Evolutionary conservation across 2,888 invertebrate species (phyloP).

Genomic region (Pardosa pseudoannulata): DNA sequence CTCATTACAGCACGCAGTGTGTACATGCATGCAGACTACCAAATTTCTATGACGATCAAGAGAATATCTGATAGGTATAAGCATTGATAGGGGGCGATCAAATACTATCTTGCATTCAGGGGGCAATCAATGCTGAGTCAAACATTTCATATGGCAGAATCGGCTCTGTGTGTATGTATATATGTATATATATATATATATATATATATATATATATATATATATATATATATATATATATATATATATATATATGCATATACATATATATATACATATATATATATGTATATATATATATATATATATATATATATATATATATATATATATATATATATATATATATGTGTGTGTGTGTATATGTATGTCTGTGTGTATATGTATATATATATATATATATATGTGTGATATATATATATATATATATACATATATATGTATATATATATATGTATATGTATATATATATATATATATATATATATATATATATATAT

Average conservation of each 20-base stretch:
- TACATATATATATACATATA: not conserved
- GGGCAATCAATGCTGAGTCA: no score
- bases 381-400: conserved; percentile 2
- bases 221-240: conserved; percentile 2
- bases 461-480: not conserved
- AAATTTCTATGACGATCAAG: no score
- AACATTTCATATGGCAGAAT: no score
- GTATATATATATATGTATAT: not conserved
- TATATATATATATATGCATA: conserved; percentile 2
- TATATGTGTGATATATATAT: not conserved
- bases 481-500: conserved; percentile 6
- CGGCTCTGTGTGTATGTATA: no score
- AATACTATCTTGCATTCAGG: no score
- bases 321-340: not conserved
- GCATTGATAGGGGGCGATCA: no score
- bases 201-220: not conserved
- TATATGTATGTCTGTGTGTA: not conserved
- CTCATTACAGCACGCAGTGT: no score
- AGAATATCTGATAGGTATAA: no score
- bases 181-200: not conserved
- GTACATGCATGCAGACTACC: no score
- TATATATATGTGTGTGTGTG: not conserved
- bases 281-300: not conserved
- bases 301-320: not conserved
- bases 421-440: conserved; percentile 1